Base-by-base conservation (phyloP, 2,888 invertebrate genomes). In the Eristalinus aeneus region DNA sequence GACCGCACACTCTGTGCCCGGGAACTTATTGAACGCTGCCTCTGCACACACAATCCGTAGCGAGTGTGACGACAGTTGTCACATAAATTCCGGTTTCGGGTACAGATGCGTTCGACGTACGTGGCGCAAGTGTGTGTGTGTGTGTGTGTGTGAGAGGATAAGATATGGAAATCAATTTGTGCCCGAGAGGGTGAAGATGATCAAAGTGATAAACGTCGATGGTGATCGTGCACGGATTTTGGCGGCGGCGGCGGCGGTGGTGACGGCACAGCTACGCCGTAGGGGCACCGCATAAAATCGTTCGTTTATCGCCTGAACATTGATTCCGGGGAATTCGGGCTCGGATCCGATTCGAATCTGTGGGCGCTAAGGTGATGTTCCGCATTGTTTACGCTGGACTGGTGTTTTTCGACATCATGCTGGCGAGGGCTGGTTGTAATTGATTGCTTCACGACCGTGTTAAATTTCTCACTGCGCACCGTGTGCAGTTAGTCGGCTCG, bases 51-150 rank as follows among this genome's bases (percentile, higher is more conserved):
- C 11, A 22, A 71, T 71, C 46, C 31, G 54, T n/a, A 54, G 11
- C 46, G 31, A 54, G 74, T 39, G 68, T 68, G 79, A 80, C 56
- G 67, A 73, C 68, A 56, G 60, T 74, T 68, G 80, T 68, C 74
- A 63, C 68, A 74, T 74, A 80, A 80, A 74, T 74, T 60, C 11
- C 34, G 4, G n/a, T 36, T 16, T 16, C 16, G 22, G 11, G 56
- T 10, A 27, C 27, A 27, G 27, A 27, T 5, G 5, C 27, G 5
- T 27, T 27, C 27, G 27, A 27, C 27, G 27, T 27, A 5, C 27
- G n/a, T n/a, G n/a, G n/a, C n/a, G n/a, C n/a, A n/a, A n/a, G n/a
- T n/a, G n/a, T n/a, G n/a, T n/a, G n/a, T n/a, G n/a, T n/a, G n/a
- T n/a, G n/a, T n/a, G 23, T 22, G 56, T 12, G 20, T 9, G 22